Evolutionary conservation across 2,113 vertebrate species (phyloP), one percentile per base, ranked within the genome.

Genomic region (Ageneiosus marmoratus): DNA sequence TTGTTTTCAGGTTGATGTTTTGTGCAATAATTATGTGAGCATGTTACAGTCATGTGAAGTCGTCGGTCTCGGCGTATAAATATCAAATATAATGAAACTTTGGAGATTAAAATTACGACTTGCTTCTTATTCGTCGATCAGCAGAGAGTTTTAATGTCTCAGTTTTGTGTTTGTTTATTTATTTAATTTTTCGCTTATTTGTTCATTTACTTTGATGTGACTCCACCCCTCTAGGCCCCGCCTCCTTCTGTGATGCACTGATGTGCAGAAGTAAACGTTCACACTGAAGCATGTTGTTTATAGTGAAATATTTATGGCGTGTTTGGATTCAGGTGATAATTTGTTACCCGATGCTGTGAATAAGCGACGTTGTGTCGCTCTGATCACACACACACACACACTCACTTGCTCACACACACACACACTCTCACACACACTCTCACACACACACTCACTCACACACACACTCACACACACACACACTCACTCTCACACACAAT

Each of bases 1-100:
- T 58, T 51, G 27, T 80, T 58, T 85, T 27, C 50, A 48, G 81
- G 63, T 83, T 78, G 73, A 72, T 24, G 44, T 62, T 65, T 81
- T 78, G 77, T 83, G 81, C 84, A 87, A 83, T 83, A 87, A 87
- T 78, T 74, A 60, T 65, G 48, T 58, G 16, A 83, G 62, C 73
- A 22, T 85, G 63, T 58, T 69, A 69, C 63, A 48, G 5, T 15
- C 73, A 44, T 65, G 63, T 34, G 58, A 37, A 62, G n/a, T 9
- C 41, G 84, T 11, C 83, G 0, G 76, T 84, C 69, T 48, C 8
- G 27, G 16, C 9, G 8, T 16, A 12, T 13, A 13, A 70, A 70
- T 5, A 7, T 0, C 1, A 69, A 44, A 2, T 16, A 9, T 65
- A 41, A 41, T 41, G 37, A 3, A 41, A 41, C 37, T 34, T 16